These are phyloP conservation scores for Fukomys damarensis DNA, from an alignment of 2,113 vertebrate species.

Conservation along the genomic window DNA sequence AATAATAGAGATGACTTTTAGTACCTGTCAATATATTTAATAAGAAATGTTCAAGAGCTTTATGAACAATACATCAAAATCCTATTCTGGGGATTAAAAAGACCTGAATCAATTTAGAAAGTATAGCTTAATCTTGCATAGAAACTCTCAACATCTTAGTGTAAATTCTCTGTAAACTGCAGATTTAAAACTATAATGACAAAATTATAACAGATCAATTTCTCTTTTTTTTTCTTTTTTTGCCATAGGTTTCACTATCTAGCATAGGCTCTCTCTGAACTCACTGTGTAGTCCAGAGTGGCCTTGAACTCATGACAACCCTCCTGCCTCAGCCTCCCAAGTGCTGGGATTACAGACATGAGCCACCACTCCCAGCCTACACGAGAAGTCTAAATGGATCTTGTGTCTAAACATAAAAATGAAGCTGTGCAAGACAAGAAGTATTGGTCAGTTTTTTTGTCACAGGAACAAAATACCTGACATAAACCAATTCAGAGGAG, in stretches of 20 bases:
- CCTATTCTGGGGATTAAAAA: neutral
- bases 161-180: neutral
- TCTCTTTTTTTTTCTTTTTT: neutral
- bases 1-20: neutral
- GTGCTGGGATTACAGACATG: neutral
- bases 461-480: neutral
- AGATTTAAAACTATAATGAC: neutral
- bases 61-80: neutral
- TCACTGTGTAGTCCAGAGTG: neutral
- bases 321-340: neutral
- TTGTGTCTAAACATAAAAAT: neutral
- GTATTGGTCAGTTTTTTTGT: neutral
- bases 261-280: neutral
- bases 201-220: neutral
- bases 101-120: neutral
- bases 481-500: neutral
- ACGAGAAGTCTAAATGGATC: neutral
- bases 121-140: neutral
- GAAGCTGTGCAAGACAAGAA: neutral
- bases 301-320: neutral
- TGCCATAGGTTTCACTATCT: neutral
- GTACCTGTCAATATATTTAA: constrained; percentile 9
- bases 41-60: neutral
- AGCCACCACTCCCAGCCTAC: neutral
- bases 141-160: neutral